Evolutionary conservation across 2,888 invertebrate genomes (phyloP).

Genomic region (Apomyelois bistriatella): DNA sequence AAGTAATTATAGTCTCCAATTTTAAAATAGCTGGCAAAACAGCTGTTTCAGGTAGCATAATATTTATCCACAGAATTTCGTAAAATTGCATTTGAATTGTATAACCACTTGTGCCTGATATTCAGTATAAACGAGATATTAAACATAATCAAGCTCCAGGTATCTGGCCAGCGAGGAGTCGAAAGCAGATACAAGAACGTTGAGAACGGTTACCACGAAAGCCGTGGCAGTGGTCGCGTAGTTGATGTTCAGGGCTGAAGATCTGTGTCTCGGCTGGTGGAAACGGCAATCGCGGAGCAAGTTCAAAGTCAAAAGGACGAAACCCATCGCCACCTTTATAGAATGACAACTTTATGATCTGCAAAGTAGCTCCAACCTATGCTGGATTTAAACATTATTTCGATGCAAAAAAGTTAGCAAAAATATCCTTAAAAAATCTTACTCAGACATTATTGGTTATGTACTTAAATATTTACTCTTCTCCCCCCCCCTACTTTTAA

Average conservation of each 20-base stretch:
- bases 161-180: conserved; percentile 84
- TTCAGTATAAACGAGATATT: neutral
- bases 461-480: too few species aligned
- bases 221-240: conserved; percentile 85
- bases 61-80: too few species aligned
- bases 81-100: neutral
- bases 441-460: too few species aligned
- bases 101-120: too few species aligned
- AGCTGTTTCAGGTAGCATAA: too few species aligned
- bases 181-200: conserved; percentile 88
- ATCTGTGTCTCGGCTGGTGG: conserved; percentile 84
- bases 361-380: too few species aligned
- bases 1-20: too few species aligned
- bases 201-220: conserved; percentile 86
- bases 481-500: too few species aligned
- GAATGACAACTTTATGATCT: neutral
- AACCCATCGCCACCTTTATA: conserved; percentile 85
- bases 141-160: conserved; percentile 45
- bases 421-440: too few species aligned
- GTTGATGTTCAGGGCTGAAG: conserved; percentile 85
- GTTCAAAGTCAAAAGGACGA: conserved; percentile 86
- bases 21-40: too few species aligned
- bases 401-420: too few species aligned
- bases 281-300: conserved; percentile 88
- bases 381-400: too few species aligned